Conservation (phyloP, 2,888 invertebrate species). For the Drosophila pseudotalamancana region DNA sequence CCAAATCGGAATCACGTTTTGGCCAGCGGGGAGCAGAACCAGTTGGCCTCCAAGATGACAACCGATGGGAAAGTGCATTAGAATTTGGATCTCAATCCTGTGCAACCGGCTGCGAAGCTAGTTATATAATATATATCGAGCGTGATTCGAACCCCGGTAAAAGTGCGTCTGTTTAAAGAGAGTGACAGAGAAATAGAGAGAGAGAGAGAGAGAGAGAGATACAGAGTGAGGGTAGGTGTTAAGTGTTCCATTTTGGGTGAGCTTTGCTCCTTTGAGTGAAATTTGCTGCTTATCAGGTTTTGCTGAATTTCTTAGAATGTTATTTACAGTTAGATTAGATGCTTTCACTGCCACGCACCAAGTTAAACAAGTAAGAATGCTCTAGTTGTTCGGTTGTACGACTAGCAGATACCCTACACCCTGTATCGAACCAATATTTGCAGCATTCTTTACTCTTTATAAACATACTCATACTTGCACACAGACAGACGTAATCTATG, state of each 20-base stretch:
- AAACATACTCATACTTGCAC: too few relatives aligned
- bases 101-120: conserved; percentile 53
- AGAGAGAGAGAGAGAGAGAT: neutral
- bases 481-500: too few relatives aligned
- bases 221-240: neutral
- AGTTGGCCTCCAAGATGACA: conserved; percentile 28
- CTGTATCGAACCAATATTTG: too few relatives aligned
- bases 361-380: too few relatives aligned
- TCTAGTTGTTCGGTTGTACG: too few relatives aligned
- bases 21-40: conserved; percentile 22
- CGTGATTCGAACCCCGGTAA: conserved; percentile 40
- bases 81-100: conserved; percentile 36
- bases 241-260: too few relatives aligned
- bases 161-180: conserved; percentile 51
- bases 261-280: too few relatives aligned
- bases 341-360: conserved; percentile 63
- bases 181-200: neutral
- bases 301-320: conserved; percentile 21
- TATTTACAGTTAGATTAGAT: neutral
- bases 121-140: too few relatives aligned
- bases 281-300: too few relatives aligned
- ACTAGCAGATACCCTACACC: too few relatives aligned
- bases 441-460: too few relatives aligned
- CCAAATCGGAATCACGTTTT: conserved; percentile 14
- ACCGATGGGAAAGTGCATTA: conserved; percentile 60